Conservation (phyloP, 2,797 vertebrate species). For the Xenopus petersii region DNA sequence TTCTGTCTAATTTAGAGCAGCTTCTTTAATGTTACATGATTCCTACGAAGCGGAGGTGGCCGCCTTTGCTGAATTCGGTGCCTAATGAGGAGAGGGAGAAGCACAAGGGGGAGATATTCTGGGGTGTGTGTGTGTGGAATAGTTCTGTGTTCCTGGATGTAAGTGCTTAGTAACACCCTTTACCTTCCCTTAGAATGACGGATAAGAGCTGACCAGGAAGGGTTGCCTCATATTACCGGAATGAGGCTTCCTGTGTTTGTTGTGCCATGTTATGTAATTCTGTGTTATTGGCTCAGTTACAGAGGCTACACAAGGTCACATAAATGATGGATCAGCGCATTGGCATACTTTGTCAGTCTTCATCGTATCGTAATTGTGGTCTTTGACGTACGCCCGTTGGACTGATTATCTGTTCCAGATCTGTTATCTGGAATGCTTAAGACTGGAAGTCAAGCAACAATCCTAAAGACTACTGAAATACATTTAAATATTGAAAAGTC, state of each 20-base stretch:
- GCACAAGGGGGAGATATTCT: neutral
- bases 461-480: too few relatives aligned
- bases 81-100: neutral
- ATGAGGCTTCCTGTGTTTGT: constrained; percentile 12
- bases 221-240: constrained; percentile 1
- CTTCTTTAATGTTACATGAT: neutral
- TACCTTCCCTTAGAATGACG: neutral
- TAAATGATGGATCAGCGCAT: too few relatives aligned
- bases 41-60: neutral
- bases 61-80: neutral
- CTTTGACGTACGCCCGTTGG: too few relatives aligned
- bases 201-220: constrained; percentile 12
- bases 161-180: neutral
- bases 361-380: too few relatives aligned
- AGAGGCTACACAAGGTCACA: neutral
- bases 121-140: neutral
- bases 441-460: too few relatives aligned
- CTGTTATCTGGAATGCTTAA: too few relatives aligned
- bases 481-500: too few relatives aligned
- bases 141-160: neutral
- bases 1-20: neutral
- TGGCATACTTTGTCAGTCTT: too few relatives aligned
- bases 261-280: constrained; percentile 7
- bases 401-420: too few relatives aligned
- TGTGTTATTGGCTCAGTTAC: constrained; percentile 6